Evolutionary conservation across 2,888 invertebrate species (phyloP).

Genomic region (Keiferia lycopersicella): DNA sequence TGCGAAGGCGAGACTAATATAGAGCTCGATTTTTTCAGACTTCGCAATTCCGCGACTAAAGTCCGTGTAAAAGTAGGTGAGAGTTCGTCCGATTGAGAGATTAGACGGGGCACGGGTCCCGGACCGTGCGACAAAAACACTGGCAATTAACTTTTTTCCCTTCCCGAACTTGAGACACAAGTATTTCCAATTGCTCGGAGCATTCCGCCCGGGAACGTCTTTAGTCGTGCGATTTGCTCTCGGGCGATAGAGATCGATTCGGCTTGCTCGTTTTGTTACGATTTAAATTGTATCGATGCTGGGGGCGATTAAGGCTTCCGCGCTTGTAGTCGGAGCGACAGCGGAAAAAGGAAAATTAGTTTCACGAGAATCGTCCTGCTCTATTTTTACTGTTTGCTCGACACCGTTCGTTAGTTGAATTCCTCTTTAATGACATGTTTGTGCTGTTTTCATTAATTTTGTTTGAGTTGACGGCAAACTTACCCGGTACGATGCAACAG

Average conservation of each 20-base stretch:
- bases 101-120: constrained; percentile 50
- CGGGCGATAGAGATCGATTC: constrained; percentile 75
- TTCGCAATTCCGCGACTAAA: constrained; percentile 47
- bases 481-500: not conserved
- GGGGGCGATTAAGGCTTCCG: constrained; percentile 71
- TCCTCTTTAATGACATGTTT: not conserved
- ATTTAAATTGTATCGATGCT: constrained; percentile 78
- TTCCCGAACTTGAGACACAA: constrained; percentile 62
- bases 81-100: constrained; percentile 58
- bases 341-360: constrained; percentile 58
- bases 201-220: constrained; percentile 71
- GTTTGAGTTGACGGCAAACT: not conserved
- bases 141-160: constrained; percentile 76
- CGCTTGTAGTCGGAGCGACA: constrained; percentile 45
- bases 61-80: constrained; percentile 50
- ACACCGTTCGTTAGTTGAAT: constrained; percentile 9
- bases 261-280: constrained; percentile 72
- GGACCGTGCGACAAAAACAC: constrained; percentile 65
- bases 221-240: constrained; percentile 76
- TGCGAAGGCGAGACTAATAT: constrained; percentile 36
- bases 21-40: constrained; percentile 41
- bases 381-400: constrained; percentile 20
- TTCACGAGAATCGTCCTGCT: constrained; percentile 35
- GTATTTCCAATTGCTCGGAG: constrained; percentile 69
- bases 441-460: constrained; percentile 2